A percentile compares a stretch with the other conserved stretches of the same genome.
phyloP scores from a whole-genome alignment of 2,797 vertebrate species.

The Trematomus bernacchii region DNA sequence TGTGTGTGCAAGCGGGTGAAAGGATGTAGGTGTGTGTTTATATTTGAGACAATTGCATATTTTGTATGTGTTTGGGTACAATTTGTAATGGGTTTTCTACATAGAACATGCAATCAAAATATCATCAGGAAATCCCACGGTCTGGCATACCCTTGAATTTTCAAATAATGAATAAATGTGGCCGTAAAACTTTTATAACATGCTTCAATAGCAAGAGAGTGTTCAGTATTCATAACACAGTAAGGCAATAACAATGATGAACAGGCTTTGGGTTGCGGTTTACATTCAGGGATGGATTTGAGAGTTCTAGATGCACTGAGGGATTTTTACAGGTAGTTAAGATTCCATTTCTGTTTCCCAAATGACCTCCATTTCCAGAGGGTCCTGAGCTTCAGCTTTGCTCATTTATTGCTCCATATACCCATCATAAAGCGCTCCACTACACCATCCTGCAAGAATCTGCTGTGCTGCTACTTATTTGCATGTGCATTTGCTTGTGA shows the following conservation, averaged over 20 bases:
- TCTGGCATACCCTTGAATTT: constrained; percentile 25
- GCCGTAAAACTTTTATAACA: constrained; percentile 34
- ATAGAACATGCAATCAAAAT: constrained; percentile 12
- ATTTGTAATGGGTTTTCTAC: background rate
- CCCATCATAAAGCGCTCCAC: constrained; percentile 44
- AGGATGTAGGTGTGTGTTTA: background rate
- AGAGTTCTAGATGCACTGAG: constrained; percentile 58
- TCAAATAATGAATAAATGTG: constrained; percentile 35
- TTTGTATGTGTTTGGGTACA: background rate
- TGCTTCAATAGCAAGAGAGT: constrained; percentile 27
- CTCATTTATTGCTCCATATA: constrained; percentile 62
- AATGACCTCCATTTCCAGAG: constrained; percentile 73
- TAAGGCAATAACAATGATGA: constrained; percentile 59
- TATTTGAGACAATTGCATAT: background rate
- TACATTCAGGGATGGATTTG: constrained; percentile 69
- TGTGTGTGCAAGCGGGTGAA: background rate
- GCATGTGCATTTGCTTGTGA: constrained; percentile 30
- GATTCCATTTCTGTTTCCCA: constrained; percentile 76
- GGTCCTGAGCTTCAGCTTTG: constrained; percentile 65
- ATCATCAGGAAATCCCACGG: constrained; percentile 19
- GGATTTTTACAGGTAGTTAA: constrained; percentile 75
- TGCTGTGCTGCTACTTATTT: constrained; percentile 38
- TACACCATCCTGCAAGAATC: constrained; percentile 29
- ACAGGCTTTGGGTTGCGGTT: constrained; percentile 62
- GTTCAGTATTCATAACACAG: constrained; percentile 52